Evolutionary conservation across 30 jellyfish, hydroid and myxozoan genomes (phyloP).

Genomic region (Sanderia malayensis): DNA sequence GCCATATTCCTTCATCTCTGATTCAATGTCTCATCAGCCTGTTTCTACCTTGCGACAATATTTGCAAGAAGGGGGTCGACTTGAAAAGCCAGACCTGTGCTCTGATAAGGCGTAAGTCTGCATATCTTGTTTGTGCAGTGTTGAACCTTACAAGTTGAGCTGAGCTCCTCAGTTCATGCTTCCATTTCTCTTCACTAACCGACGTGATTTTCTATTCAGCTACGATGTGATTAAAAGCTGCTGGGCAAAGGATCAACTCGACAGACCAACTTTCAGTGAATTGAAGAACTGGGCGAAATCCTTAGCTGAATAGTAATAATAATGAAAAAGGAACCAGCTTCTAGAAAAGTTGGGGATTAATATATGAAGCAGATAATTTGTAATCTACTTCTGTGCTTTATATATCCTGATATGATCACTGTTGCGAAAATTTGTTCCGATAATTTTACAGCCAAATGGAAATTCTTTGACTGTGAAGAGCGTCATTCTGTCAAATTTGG

Average conservation of each 20-base stretch:
- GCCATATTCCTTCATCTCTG: constrained; percentile 5
- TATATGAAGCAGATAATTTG: no score
- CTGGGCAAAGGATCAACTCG: neutral
- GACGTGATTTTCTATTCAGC: neutral
- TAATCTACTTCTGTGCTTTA: no score
- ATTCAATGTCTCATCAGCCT: neutral
- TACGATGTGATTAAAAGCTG: constrained; percentile 5
- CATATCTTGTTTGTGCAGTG: neutral
- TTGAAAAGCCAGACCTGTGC: neutral
- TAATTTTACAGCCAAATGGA: no score
- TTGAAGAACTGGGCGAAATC: constrained; percentile 13
- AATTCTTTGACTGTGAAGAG: no score
- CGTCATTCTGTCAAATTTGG: no score
- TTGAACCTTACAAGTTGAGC: neutral
- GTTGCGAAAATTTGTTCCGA: no score
- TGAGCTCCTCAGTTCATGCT: neutral
- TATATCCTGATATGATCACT: no score
- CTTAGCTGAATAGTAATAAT: neutral
- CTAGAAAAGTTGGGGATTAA: no score
- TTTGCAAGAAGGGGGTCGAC: constrained; percentile 2
- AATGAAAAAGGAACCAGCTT: no score
- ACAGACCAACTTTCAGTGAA: constrained; percentile 17
- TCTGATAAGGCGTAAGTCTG: constrained; percentile 4
- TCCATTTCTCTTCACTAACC: neutral
- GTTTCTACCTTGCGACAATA: neutral